Conservation (phyloP, 1,140 invertebrate genomes). For the Nasonia vitripennis region DNA sequence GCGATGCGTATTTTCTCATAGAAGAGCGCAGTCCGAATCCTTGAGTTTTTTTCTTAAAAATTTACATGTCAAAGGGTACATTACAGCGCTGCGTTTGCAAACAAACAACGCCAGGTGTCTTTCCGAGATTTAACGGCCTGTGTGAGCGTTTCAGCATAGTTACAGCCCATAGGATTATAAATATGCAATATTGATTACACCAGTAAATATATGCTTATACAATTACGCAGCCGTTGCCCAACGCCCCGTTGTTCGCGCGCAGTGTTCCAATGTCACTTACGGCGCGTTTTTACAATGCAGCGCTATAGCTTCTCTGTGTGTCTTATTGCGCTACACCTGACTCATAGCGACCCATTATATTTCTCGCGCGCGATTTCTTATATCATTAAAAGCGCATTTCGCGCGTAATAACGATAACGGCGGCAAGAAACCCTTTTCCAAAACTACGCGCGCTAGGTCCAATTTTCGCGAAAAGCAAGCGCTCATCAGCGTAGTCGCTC, state of each 20-base stretch:
- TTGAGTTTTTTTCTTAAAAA: not conserved
- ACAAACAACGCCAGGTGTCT: not conserved
- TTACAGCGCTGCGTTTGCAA: not conserved
- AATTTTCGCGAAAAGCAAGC: not conserved
- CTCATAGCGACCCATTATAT: not conserved
- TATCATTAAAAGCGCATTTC: too few species aligned
- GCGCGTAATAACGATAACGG: not conserved
- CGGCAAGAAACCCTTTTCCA: not conserved
- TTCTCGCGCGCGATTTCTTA: not conserved
- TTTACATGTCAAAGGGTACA: not conserved
- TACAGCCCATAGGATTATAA: not conserved
- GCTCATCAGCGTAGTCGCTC: slow-evolving; percentile 13
- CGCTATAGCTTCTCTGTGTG: not conserved
- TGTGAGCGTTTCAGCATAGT: not conserved
- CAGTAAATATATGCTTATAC: not conserved
- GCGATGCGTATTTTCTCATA: not conserved
- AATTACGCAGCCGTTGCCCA: not conserved
- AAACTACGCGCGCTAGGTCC: not conserved
- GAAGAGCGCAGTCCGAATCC: not conserved
- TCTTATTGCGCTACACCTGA: not conserved
- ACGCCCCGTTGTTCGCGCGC: not conserved
- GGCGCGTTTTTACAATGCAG: not conserved
- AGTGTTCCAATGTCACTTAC: not conserved
- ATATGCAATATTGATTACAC: not conserved
- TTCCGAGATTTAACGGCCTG: not conserved